Evolutionary conservation across 2,797 vertebrate species (phyloP).

Genomic region (Epinephelus coioides): DNA sequence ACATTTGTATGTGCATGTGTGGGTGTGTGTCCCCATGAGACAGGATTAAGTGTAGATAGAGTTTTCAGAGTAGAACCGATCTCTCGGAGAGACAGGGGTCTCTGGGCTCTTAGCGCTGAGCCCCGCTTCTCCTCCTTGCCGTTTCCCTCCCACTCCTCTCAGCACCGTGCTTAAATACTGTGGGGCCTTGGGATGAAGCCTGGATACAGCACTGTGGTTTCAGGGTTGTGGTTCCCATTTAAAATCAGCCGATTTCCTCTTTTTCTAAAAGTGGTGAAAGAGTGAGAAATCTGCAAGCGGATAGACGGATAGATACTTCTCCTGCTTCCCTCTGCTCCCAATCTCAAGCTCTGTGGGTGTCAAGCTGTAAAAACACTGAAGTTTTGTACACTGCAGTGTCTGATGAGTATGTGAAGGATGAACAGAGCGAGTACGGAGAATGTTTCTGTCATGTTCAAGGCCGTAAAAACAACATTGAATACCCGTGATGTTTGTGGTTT

Average conservation of each 20-base stretch:
- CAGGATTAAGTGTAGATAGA: conserved; percentile 77
- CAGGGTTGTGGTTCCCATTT: conserved; percentile 57
- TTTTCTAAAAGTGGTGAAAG: conserved; percentile 28
- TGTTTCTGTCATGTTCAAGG: conserved; percentile 59
- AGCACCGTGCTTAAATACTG: conserved; percentile 61
- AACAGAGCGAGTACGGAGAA: conserved; percentile 31
- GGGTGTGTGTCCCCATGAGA: conserved; percentile 70
- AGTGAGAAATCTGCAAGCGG: conserved; percentile 39
- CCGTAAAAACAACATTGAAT: conserved; percentile 49
- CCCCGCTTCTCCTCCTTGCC: conserved; percentile 52
- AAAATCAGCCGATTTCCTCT: conserved; percentile 45
- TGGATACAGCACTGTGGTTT: conserved; percentile 54
- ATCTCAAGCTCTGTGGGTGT: conserved; percentile 44
- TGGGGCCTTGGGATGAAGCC: conserved; percentile 60
- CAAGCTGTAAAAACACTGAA: conserved; percentile 30
- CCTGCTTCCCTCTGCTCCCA: conserved; percentile 11
- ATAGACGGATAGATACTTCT: conserved; percentile 32
- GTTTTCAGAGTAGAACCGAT: conserved; percentile 79
- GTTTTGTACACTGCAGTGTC: conserved; percentile 23
- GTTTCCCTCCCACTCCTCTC: conserved; percentile 58
- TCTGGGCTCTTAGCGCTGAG: conserved; percentile 71
- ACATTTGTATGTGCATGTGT: conserved; percentile 61
- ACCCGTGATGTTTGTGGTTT: conserved; percentile 55
- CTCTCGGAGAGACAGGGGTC: conserved; percentile 71
- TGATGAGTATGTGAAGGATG: conserved; percentile 41